A percentile compares a stretch with the other conserved stretches of the same genome.
Evolutionary conservation across 2,113 vertebrate genomes (phyloP).

Genomic region (Chiloscyllium plagiosum): DNA sequence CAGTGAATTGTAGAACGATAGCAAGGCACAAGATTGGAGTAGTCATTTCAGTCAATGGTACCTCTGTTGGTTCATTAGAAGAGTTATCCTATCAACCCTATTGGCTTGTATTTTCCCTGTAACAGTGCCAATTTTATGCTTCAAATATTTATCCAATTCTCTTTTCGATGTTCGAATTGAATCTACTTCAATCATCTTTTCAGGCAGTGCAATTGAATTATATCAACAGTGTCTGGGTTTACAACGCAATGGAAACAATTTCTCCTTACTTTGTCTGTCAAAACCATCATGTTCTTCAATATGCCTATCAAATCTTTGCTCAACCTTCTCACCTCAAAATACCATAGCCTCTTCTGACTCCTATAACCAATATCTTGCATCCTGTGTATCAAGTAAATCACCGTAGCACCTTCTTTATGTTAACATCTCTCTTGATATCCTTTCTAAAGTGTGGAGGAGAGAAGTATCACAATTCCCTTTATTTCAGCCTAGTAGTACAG

Average conservation of each 20-base stretch:
- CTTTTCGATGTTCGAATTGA: not conserved
- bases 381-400: not conserved
- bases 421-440: not conserved
- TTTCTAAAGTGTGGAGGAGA: not conserved
- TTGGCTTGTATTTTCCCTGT: not conserved
- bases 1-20: not conserved
- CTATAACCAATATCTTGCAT: not conserved
- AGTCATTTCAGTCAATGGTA: not conserved
- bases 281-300: not conserved
- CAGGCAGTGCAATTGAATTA: not conserved
- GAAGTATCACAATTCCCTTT: not conserved
- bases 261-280: not conserved
- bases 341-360: not conserved
- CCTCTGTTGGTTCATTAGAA: not conserved
- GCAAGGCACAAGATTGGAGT: not conserved
- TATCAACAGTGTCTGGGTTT: not conserved
- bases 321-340: not conserved
- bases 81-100: not conserved
- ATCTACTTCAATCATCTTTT: not conserved
- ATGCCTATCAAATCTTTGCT: not conserved
- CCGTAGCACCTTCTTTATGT: not conserved
- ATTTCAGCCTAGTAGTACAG: not conserved
- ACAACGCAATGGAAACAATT: not conserved
- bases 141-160: not conserved
- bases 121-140: not conserved